phyloP scores from a whole-genome alignment of 2,113 vertebrate species.

The Semnornis frantzii region DNA sequence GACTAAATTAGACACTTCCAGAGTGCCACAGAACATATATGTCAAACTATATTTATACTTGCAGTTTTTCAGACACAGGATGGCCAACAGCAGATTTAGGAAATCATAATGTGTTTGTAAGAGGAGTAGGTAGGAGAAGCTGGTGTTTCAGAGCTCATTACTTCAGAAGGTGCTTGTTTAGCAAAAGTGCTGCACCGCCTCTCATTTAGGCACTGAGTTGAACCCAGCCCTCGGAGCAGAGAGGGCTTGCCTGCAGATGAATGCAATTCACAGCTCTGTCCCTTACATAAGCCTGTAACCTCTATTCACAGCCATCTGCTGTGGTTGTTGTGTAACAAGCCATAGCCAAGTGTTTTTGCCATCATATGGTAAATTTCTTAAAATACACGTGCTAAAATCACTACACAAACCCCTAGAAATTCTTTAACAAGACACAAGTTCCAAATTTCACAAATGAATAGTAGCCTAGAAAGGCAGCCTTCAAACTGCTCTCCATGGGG shows the following conservation, averaged over 20 bases:
- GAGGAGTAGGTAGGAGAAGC: neutral
- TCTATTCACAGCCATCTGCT: conserved; percentile 8
- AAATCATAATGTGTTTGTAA: neutral
- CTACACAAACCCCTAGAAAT: neutral
- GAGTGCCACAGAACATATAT: neutral
- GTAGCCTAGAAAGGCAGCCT: neutral
- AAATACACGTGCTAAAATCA: neutral
- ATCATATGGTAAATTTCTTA: neutral
- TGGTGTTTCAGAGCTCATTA: neutral
- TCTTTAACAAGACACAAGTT: neutral
- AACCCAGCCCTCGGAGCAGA: fast-evolving
- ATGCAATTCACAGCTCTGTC: neutral
- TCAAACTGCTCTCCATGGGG: neutral
- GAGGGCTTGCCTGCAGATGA: neutral
- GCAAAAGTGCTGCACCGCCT: neutral
- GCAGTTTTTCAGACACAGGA: neutral
- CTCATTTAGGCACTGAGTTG: neutral
- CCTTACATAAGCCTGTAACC: neutral
- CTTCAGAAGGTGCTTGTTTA: neutral
- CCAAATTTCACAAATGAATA: neutral
- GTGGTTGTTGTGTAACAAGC: neutral
- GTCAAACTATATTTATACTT: neutral
- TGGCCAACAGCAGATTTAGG: neutral
- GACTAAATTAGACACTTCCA: neutral
- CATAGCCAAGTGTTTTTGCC: fast-evolving